Evolutionary conservation across 2,113 vertebrate genomes (phyloP).

Genomic region (Chloroceryle aenea): DNA sequence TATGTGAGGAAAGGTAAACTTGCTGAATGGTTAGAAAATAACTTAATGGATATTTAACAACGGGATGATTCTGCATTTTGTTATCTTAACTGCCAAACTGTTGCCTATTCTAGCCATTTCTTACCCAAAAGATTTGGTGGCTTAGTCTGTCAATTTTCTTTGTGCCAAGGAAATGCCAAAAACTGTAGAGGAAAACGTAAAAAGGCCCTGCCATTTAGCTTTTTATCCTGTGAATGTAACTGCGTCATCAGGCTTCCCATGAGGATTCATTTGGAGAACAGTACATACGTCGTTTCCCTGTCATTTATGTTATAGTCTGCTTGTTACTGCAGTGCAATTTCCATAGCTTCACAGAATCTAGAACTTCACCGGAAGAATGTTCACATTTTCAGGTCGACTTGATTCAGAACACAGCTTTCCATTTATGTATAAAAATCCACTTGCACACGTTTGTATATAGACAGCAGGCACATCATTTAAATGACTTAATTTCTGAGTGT

Average conservation of each 20-base stretch:
- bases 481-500: neutral
- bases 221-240: conserved; percentile 17
- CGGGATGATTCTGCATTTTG: neutral
- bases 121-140: neutral
- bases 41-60: neutral
- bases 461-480: neutral
- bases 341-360: neutral
- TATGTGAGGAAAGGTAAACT: neutral
- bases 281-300: neutral
- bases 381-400: neutral
- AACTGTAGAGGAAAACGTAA: neutral
- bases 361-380: neutral
- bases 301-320: neutral
- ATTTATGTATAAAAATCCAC: neutral
- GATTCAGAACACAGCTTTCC: neutral
- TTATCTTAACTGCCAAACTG: neutral
- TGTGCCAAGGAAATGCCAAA: neutral
- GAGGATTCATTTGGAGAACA: neutral
- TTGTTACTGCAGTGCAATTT: neutral
- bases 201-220: neutral
- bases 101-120: neutral
- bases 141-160: neutral
- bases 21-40: neutral
- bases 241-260: neutral
- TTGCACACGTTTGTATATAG: neutral